Percentiles rank a stretch among this genome's conserved stretches.
These are phyloP conservation scores for Pseudolaguvia tuberculata DNA, from an alignment of 2,113 vertebrate species.

Conservation along the genomic window DNA sequence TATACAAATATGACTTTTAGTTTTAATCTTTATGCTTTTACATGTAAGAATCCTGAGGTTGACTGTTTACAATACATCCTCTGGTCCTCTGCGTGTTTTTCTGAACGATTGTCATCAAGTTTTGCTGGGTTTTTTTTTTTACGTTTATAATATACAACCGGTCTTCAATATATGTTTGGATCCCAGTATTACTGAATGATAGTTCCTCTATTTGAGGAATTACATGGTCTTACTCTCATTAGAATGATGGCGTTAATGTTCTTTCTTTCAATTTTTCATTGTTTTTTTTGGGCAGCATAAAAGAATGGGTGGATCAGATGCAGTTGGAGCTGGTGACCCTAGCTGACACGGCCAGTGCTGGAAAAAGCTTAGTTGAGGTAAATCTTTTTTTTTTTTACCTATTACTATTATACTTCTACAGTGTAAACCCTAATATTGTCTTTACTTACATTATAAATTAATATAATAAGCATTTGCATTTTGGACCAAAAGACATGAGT, in stretches of 20 bases:
- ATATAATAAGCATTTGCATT: too few species aligned
- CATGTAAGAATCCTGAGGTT: not conserved
- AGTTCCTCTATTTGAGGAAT: not conserved
- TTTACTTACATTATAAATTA: too few species aligned
- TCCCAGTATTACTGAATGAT: not conserved
- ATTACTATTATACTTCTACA: not conserved
- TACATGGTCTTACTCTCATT: not conserved
- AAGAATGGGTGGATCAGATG: slow-evolving; percentile 96
- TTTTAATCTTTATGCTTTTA: not conserved
- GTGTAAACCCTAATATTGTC: too few species aligned
- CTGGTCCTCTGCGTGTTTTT: not conserved
- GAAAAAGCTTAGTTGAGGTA: slow-evolving; percentile 79
- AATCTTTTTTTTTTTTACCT: not conserved
- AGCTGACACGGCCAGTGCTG: slow-evolving; percentile 83
- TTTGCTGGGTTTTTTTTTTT: not conserved
- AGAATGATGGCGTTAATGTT: not conserved
- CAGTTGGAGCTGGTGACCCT: slow-evolving; percentile 88
- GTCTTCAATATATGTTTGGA: not conserved
- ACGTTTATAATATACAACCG: not conserved
- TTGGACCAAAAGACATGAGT: too few species aligned
- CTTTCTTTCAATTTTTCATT: not conserved
- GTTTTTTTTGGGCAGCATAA: slow-evolving; percentile 74
- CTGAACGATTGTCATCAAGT: not conserved
- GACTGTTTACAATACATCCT: not conserved
- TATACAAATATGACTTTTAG: slow-evolving; percentile 5